Base-by-base conservation (phyloP, 2,113 vertebrate genomes). In the Egretta garzetta region DNA sequence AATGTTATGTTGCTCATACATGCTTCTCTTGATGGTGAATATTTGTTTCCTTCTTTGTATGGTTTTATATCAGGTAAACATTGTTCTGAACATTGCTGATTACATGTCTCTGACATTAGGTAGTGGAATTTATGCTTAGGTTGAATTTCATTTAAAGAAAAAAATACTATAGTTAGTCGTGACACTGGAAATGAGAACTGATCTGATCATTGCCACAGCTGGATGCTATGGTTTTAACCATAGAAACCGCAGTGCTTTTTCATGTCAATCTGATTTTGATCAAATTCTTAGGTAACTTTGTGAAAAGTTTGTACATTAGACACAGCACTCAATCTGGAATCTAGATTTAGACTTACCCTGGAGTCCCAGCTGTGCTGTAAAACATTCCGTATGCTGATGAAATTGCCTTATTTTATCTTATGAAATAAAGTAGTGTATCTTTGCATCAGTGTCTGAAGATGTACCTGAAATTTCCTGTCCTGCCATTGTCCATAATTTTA, bases 151-250 rank as follows among this genome's bases (percentile, higher is more conserved):
- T 68, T 81, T 1, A 9, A 72, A 53, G 49, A 55, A 16, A 33
- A 23, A 21, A 37, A 10, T 26, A 13, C 24, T 73, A 0, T 2
- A 30, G 8, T 88, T 24, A n/a, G 1, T 58, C 12, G 7, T 81
- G 35, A 32, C 26, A 27, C 26, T 92, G 50, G 26, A 83, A 80
- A 33, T 35, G 28, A 47, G 32, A 59, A 47, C 20, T 67, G 39
- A 35, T 58, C 41, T 77, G 33, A 52, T 11, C 37, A n/a, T 37
- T 50, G 27, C 24, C 45, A 41, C 27, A 73, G 23, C 43, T 85
- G 62, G 28, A 10, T 47, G 43, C 49, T 81, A 6, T 22, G 12
- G 2, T 27, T 60, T 90, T 66, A 50, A 88, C 9, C 3, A 5
- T 41, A 22, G 39, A 88, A 73, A 66, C 13, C 10, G 82, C 12